Base-by-base conservation (phyloP, 2,888 invertebrate species). In the Mythimna albipuncta region DNA sequence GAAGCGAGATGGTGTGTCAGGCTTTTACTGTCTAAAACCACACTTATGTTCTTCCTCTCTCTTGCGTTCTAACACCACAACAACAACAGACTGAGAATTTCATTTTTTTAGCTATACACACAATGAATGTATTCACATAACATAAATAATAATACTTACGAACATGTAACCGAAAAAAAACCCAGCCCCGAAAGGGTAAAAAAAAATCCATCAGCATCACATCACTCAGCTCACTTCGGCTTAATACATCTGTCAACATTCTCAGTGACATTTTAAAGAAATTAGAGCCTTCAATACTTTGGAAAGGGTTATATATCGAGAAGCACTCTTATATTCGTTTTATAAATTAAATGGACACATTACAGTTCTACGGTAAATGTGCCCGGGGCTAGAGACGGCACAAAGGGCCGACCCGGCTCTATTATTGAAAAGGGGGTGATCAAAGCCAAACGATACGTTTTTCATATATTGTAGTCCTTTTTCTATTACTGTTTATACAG, bases 391-490 rank as follows among this genome's bases (percentile, higher is more conserved):
- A 85, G 84, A 84, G 85, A 84, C 82, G 84, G 87, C 88, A 92
- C 93, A 94, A 94, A 95, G 93, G 91, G 90, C 70, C 81, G 88
- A 90, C 87, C 90, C 89, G 82, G 85, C 90, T 93, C 91, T 93
- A 94, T 94, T 95, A 95, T 95, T 94, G 95, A 94, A 94, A 94
- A 94, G 92, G 94, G 94, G 93, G 92, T 93, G 96, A 94, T 95
- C 95, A 95, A 95, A 95, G 95, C 92, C 91, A 90, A 90, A 89
- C 92, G 93, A 93, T 93, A 94, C 90, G 94, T 92, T 92, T 91
- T 91, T 92, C 90, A 90, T 92, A 92, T 91, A 92, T 91, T 92
- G 92, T 92, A 90, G 87, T 91, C 90, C 90, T 88, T 91, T 91
- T 93, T 89, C 89, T 90, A 89, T 92, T 91, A 89, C 89, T 92